Base-by-base conservation (phyloP, 2,888 invertebrate genomes). In the Omphaloscelis lunosa region DNA sequence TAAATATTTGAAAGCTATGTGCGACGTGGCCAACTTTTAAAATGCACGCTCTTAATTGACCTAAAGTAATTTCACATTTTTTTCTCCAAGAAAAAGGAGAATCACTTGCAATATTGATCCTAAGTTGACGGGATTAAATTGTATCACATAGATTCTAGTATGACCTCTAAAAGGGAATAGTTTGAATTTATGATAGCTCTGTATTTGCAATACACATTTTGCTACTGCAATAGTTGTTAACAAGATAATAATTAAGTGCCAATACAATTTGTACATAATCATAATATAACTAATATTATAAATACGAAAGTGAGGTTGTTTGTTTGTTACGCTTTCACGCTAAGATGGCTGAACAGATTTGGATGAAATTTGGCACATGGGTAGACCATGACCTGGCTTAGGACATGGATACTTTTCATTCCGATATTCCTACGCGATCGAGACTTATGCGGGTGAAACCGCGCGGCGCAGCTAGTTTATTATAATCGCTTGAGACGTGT, bases 241-340 rank as follows among this genome's bases (percentile, higher is more conserved):
- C 15, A 63, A 23, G 27, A 58, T 58, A 76, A 56, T 66, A 27
- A 51, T 48, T 77, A n/a, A 59, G 51, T 12, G 45, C 27, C 68
- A 78, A 78, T 56, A 65, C 17, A 68, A 45, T 58, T 53, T 77
- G 62, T 79, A 77, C 34, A 56, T 77, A 79, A 39, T 51, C 6
- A 56, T 61, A 61, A 29, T 78, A 3, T 34, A 34, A 34, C 34
- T 34, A 34, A 34, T 34, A 34, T 34, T 34, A 34, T 34, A 34
- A 34, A 34, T 34, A 5, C 34, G 34, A 34, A 34, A 34, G 34
- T 34, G 34, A 34, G 34, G 34, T 34, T 34, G 34, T 34, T 34
- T 34, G 34, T 34, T 34, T 34, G 34, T 34, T 34, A 34, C 34
- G 34, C 34, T 34, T 34, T 34, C 34, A 34, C 2, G 34, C 34